phyloP scores from a whole-genome alignment of 2,888 invertebrate species.

The Nudaria mundana region DNA sequence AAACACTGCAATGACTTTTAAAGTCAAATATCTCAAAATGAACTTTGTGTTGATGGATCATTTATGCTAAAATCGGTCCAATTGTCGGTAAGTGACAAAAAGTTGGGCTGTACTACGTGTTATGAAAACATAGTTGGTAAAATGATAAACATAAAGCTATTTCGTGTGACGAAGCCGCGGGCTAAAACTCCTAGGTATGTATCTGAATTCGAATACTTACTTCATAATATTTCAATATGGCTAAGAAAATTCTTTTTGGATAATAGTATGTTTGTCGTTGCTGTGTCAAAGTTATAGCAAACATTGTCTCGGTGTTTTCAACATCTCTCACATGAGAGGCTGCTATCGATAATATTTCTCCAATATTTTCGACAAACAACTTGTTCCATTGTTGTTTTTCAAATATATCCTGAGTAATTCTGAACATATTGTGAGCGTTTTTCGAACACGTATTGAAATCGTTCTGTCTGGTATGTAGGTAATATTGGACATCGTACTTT shows the following conservation, averaged over 20 bases:
- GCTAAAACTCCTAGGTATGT: too few species aligned
- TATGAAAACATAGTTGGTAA: too few species aligned
- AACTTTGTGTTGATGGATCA: too few species aligned
- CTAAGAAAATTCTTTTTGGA: conserved; percentile 52
- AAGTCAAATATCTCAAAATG: too few species aligned
- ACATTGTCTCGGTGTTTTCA: conserved; percentile 47
- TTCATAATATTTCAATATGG: conserved; percentile 69
- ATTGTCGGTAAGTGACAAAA: too few species aligned
- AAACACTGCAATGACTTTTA: too few species aligned
- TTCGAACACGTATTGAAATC: conserved; percentile 33
- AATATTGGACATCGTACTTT: conserved; percentile 49
- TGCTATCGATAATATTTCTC: conserved; percentile 52
- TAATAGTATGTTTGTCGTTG: conserved; percentile 61
- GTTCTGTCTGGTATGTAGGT: conserved; percentile 26
- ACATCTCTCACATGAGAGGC: conserved; percentile 59
- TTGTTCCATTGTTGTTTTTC: conserved; percentile 57
- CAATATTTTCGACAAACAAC: conserved; percentile 65
- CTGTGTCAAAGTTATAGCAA: conserved; percentile 45
- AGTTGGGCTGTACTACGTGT: too few species aligned
- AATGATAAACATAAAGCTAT: too few species aligned
- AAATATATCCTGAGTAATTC: conserved; percentile 50
- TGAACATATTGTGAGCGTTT: conserved; percentile 53
- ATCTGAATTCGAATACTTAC: conserved; percentile 51
- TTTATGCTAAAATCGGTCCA: too few species aligned
- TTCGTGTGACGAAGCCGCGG: too few species aligned